Base-by-base conservation (phyloP, 2,888 invertebrate species). In the Lamellibrachia satsuma region DNA sequence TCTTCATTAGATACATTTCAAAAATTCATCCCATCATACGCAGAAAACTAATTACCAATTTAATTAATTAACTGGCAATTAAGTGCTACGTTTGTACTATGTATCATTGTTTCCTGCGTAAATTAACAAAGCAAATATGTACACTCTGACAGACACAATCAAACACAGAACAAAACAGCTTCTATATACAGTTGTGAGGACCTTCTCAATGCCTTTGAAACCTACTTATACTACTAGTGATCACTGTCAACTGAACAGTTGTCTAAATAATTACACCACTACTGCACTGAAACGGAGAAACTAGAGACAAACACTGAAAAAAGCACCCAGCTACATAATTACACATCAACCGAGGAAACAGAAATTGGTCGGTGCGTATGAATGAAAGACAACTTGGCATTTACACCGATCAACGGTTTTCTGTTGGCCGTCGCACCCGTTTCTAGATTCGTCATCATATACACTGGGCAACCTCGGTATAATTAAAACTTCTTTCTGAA, bases 51-150 rank as follows among this genome's bases (percentile, higher is more conserved):
- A 75, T 75, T n/a, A 75, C 75, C 75, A 75, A 75, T 22, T 22
- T 75, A 75, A 75, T 75, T 75, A 75, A 75, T 75, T 75, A 75
- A 75, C 75, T 75, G 75, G n/a, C 75, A 75, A 75, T 75, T 75
- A 75, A 75, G 22, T 11, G 75, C 15, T 75, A 75, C n/a, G 6
- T n/a, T 22, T 39, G 39, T 39, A 39, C 39, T 39, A 39, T 39
- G 39, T 11, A 11, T 75, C 39, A 39, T 15, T 75, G 75, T 75
- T 75, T 75, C 22, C 75, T n/a, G 75, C 11, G n/a, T 75, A 75
- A 75, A 75, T n/a, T 22, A 75, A 75, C 22, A 75, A 75, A 75
- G 75, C 75, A 75, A 75, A 75, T 75, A 75, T 75, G 75, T 75
- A 75, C 75, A 75, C 75, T 75, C 75, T 75, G 11, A 75, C 75